Evolutionary conservation across 2,113 vertebrate species (phyloP), one percentile per base, ranked within the genome.

Genomic region (Brevimyrus niger): DNA sequence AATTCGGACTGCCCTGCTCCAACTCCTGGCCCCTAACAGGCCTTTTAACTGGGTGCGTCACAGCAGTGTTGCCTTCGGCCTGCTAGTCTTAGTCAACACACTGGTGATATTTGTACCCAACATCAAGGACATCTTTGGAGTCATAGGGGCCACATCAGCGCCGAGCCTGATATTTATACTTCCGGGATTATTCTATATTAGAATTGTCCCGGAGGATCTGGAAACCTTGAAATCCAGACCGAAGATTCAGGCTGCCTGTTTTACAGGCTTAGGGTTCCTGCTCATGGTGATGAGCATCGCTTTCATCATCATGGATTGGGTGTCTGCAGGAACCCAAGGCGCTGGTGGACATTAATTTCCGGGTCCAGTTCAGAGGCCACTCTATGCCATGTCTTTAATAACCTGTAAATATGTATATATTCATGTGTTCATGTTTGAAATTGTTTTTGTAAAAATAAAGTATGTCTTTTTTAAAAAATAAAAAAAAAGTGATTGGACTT

Each of bases 151-250:
- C 76, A 97, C 97, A 10, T 97, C 97, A 4, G 97, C 97, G 53
- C 96, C 97, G 35, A 96, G 95, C 88, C 94, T 98, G 93, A 97
- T 97, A 93, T 98, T 98, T 93, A 97, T 97, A 91, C 96, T 98
- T 0, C 97, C 97, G 0, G 97, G 97, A 51, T 91, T 98, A 3
- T 98, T 98, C 92, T 97, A 97, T 93, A 94, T 98, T 38, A 95
- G 95, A 55, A 97, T 97, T 23, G 92, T 98, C 69, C 96, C 97
- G 53, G 93, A 82, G 1, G 95, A 95, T 11, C 94, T 94, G 88
- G 96, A 97, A 42, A 94, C 96, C 1, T 89, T 97, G 90, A 93
- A 27, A 3, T 97, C 97, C n/a, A 95, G 95, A 93, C 91, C 95
- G 89, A 97, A 97, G 93, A 96, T 97, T 90, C 91, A 98, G 97